Conservation (phyloP, 2,797 vertebrate species). For the Atherinosoma microstoma region DNA sequence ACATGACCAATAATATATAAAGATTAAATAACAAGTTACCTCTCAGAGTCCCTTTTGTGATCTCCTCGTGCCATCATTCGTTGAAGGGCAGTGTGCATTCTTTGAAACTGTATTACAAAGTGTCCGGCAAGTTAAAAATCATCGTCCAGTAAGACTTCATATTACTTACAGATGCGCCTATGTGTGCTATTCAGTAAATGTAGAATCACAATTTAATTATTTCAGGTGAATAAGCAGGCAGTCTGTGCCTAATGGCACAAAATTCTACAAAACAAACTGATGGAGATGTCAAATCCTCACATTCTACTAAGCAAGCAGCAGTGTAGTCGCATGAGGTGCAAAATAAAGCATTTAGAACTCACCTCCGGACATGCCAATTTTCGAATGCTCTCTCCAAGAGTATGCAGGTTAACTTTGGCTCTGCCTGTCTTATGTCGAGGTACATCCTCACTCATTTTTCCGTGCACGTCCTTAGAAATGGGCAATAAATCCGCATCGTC, state of each 20-base stretch:
- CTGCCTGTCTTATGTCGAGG: slow-evolving; percentile 89
- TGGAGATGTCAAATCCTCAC: neutral
- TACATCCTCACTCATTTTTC: slow-evolving; percentile 75
- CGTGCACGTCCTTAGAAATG: slow-evolving; percentile 85
- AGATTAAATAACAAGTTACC: slow-evolving; percentile 80
- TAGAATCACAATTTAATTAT: slow-evolving; percentile 9
- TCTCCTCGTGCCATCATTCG: slow-evolving; percentile 85
- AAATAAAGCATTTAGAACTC: slow-evolving; percentile 61
- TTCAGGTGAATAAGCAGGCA: neutral
- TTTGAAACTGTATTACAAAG: slow-evolving; percentile 88
- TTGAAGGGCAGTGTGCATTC: slow-evolving; percentile 90
- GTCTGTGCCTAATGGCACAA: slow-evolving; percentile 6
- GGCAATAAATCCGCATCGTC: slow-evolving; percentile 77
- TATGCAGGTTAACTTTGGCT: slow-evolving; percentile 94
- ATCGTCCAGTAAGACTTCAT: slow-evolving; percentile 33
- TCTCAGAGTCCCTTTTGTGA: slow-evolving; percentile 82
- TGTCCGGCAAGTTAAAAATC: slow-evolving; percentile 69
- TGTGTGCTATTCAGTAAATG: neutral
- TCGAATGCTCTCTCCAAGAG: slow-evolving; percentile 94
- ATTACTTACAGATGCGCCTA: slow-evolving; percentile 23
- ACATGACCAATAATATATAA: neutral
- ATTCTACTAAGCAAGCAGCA: neutral
- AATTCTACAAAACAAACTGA: neutral
- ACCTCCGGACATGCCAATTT: slow-evolving; percentile 97
- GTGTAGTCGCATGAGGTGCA: slow-evolving; percentile 18